Evolutionary conservation across 2,888 invertebrate species (phyloP).

Genomic region (Metellina segmentata): DNA sequence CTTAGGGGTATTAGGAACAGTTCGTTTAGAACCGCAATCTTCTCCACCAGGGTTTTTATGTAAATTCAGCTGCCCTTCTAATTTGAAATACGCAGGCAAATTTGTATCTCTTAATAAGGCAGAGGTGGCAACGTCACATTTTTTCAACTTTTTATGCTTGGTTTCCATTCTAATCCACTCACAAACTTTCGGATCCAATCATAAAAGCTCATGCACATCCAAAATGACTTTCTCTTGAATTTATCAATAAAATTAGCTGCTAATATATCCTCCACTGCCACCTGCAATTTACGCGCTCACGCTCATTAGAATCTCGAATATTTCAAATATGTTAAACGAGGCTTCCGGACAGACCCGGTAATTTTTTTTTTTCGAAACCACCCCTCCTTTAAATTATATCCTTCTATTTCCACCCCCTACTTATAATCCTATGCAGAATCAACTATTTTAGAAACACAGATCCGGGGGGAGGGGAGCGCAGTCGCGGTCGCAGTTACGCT

Average conservation of each 20-base stretch:
- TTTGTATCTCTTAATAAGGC: background rate
- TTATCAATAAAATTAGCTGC: background rate
- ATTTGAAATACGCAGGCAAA: background rate
- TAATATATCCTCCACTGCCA: constrained; percentile 4
- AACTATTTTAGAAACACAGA: constrained; percentile 22
- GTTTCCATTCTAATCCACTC: background rate
- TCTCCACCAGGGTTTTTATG: background rate
- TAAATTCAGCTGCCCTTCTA: background rate
- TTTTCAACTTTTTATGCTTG: background rate
- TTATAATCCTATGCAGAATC: constrained; percentile 2
- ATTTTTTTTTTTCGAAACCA: background rate
- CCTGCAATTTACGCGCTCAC: constrained; percentile 40
- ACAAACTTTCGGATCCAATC: background rate
- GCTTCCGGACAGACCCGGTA: background rate
- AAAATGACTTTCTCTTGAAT: background rate
- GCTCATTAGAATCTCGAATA: constrained; percentile 46
- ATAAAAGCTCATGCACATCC: background rate
- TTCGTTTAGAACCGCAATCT: background rate
- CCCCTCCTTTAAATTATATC: background rate
- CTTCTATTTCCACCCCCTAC: constrained; percentile 8
- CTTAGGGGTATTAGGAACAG: too few relatives aligned
- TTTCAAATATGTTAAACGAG: constrained; percentile 29
- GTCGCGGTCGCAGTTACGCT: constrained; percentile 43
- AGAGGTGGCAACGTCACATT: background rate
- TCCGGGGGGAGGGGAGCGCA: background rate